Conservation (phyloP, 2,797 vertebrate genomes). For the Parotocinclus haroldoi region DNA sequence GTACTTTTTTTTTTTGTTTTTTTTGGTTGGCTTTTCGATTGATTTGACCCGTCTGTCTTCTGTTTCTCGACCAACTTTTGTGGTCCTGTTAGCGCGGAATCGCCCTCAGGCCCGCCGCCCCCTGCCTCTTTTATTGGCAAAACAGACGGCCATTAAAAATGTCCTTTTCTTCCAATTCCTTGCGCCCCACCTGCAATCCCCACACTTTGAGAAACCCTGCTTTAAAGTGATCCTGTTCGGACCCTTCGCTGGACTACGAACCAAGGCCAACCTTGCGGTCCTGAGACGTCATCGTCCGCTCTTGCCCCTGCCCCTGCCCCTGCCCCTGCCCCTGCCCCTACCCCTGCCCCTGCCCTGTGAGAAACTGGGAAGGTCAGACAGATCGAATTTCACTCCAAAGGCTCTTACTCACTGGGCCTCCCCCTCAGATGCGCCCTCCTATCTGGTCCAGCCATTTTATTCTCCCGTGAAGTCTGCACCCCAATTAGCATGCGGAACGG, state of each 20-base stretch:
- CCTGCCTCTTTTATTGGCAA: too few relatives aligned
- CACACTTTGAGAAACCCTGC: too few relatives aligned
- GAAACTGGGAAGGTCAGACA: conserved; percentile 30
- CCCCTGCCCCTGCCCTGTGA: conserved; percentile 2
- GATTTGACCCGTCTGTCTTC: too few relatives aligned
- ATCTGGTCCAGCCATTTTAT: conserved; percentile 46
- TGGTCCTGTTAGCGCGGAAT: too few relatives aligned
- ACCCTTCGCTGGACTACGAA: not conserved
- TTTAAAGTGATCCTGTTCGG: not conserved
- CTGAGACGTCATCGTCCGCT: conserved; percentile 1
- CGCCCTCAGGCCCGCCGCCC: too few relatives aligned
- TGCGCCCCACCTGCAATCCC: too few relatives aligned
- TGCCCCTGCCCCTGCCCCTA: conserved; percentile 4
- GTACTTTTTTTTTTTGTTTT: too few relatives aligned
- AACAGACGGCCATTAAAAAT: too few relatives aligned
- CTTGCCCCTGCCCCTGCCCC: not conserved
- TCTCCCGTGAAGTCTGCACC: conserved; percentile 39
- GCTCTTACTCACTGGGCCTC: conserved; percentile 45
- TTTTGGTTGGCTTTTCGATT: too few relatives aligned
- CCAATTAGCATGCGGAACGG: conserved; percentile 48
- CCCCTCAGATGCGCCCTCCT: conserved; percentile 38
- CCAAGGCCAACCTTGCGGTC: not conserved
- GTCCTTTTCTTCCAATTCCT: too few relatives aligned
- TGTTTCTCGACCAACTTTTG: too few relatives aligned
- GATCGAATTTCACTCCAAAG: conserved; percentile 38